Percentiles rank a stretch among this genome's conserved stretches.
These are phyloP conservation scores for Esox masquinongy DNA, from an alignment of 2,797 vertebrate genomes.

Conservation along the genomic window DNA sequence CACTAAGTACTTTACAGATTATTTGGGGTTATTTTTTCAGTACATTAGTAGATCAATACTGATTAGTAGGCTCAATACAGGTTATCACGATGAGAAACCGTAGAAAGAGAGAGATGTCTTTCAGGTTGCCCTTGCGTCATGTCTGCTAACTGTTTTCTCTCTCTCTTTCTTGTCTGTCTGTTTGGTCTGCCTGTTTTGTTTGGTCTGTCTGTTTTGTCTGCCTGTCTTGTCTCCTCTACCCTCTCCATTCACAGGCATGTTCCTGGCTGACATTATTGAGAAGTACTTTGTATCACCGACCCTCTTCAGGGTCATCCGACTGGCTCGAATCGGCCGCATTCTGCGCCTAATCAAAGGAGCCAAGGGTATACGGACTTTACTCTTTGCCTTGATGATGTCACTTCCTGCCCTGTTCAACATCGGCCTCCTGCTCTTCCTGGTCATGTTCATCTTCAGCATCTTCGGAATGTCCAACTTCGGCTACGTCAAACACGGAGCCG, in stretches of 20 bases:
- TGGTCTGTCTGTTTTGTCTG: no score
- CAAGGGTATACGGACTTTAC: conserved; percentile 97
- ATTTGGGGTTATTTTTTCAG: no score
- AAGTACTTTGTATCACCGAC: conserved; percentile 99
- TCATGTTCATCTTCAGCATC: conserved; percentile 99
- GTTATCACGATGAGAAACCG: not conserved
- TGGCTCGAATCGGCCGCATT: conserved; percentile 98
- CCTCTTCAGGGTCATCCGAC: conserved; percentile 96
- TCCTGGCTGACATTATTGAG: conserved; percentile 97
- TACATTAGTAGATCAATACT: no score
- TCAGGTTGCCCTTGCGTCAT: not conserved
- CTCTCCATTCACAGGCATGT: conserved; percentile 84
- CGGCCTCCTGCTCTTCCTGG: conserved; percentile 94
- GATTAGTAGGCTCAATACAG: no score
- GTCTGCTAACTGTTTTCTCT: not conserved
- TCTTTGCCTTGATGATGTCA: conserved; percentile 99
- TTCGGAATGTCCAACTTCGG: conserved; percentile 99
- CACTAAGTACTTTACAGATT: no score
- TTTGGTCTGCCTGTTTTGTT: not conserved
- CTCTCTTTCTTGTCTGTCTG: not conserved
- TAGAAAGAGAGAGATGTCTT: not conserved
- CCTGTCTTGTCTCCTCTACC: not conserved
- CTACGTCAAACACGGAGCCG: conserved; percentile 94
- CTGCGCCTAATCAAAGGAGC: conserved; percentile 97
- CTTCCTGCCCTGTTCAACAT: conserved; percentile 99